These are phyloP conservation scores for Riptortus pedestris DNA, from an alignment of 1,140 invertebrate genomes.

Conservation along the genomic window DNA sequence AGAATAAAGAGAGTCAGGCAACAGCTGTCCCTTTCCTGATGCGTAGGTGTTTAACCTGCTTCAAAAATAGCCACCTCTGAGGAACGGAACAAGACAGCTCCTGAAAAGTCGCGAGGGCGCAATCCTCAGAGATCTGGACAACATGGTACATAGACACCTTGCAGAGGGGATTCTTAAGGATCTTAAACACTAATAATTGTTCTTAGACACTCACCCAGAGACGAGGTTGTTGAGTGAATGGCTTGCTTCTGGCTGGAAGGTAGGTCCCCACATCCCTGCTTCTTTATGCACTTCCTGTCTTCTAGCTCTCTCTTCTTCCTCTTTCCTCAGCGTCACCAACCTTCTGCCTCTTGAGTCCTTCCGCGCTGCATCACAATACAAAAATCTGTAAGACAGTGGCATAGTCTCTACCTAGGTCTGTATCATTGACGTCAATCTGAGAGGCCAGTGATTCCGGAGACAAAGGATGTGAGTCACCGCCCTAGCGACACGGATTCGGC, in stretches of 20 bases:
- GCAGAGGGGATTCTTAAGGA: not conserved
- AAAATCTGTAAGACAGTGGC: too few species aligned
- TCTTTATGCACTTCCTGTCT: too few species aligned
- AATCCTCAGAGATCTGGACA: not conserved
- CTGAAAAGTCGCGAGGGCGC: slow-evolving; percentile 47
- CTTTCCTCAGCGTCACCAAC: not conserved
- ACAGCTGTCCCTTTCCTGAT: too few species aligned
- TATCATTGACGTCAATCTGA: too few species aligned
- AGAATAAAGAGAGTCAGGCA: too few species aligned
- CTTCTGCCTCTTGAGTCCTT: not conserved
- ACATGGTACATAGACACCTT: not conserved
- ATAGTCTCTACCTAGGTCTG: too few species aligned
- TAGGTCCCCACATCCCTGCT: not conserved
- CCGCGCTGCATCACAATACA: not conserved
- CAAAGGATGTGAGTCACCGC: too few species aligned
- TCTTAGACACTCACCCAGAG: not conserved
- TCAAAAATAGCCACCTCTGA: too few species aligned
- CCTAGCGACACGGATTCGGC: too few species aligned
- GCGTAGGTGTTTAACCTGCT: too few species aligned
- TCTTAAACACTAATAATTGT: not conserved
- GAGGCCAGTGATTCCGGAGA: too few species aligned
- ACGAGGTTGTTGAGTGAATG: not conserved
- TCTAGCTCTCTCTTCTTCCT: not conserved
- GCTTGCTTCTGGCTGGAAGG: not conserved
- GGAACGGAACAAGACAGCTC: too few species aligned